phyloP scores from a whole-genome alignment of 2,113 vertebrate genomes.

The Menura novaehollandiae region DNA sequence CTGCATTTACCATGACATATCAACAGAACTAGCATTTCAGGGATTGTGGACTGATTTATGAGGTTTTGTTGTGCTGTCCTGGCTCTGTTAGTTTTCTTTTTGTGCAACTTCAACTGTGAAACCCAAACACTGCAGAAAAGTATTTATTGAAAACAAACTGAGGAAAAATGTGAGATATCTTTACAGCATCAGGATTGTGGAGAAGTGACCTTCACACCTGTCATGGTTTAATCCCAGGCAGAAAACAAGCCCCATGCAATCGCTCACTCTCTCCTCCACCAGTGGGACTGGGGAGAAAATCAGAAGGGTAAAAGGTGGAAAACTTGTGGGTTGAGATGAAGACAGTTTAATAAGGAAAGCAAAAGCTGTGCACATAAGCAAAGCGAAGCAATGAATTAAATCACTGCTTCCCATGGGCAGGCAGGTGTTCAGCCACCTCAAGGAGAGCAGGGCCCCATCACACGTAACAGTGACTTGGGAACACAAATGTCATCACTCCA shows the following conservation, averaged over 20 bases:
- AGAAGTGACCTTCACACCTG: neutral
- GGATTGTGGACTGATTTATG: neutral
- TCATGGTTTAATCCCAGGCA: neutral
- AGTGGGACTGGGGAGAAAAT: neutral
- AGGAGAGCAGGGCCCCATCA: neutral
- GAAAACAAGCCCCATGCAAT: neutral
- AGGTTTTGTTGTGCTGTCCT: neutral
- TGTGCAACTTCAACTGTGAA: neutral
- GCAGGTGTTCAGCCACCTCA: neutral
- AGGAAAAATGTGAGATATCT: neutral
- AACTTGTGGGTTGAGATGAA: neutral
- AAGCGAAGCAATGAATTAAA: neutral
- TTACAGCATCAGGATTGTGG: neutral
- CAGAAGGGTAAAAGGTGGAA: neutral
- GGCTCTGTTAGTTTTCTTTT: neutral
- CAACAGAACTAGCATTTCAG: neutral
- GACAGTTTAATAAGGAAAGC: neutral
- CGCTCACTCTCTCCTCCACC: rapidly evolving
- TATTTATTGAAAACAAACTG: neutral
- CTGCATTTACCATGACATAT: neutral
- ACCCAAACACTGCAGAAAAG: neutral
- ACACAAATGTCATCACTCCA: neutral
- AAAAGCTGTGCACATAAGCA: neutral
- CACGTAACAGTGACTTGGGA: rapidly evolving
- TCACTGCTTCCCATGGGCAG: neutral